Percentiles rank a stretch among this genome's conserved stretches.
Evolutionary conservation across 2,888 invertebrate genomes (phyloP).

Genomic region (Amphipoea oculea): DNA sequence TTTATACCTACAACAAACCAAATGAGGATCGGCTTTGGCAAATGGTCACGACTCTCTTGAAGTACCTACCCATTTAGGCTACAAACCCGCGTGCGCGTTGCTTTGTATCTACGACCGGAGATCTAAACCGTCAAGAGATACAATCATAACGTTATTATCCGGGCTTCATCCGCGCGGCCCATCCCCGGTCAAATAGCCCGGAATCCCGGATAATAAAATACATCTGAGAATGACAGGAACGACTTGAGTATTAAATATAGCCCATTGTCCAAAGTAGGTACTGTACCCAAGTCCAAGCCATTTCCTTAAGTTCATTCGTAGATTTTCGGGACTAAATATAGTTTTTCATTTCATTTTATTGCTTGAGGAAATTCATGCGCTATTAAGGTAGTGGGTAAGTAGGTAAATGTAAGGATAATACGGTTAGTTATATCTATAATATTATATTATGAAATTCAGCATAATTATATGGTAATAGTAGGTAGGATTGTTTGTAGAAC

Average conservation of each 20-base stretch:
- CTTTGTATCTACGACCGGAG: conserved; percentile 13
- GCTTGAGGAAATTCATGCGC: conserved; percentile 1
- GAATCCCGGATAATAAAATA: conserved; percentile 10
- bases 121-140: conserved; percentile 24
- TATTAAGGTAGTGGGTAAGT: not conserved
- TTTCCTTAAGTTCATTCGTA: conserved; percentile 35
- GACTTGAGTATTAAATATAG: conserved; percentile 48
- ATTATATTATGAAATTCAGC: not conserved
- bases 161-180: not conserved
- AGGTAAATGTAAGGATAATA: conserved; percentile 5
- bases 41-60: not conserved
- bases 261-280: conserved; percentile 23
- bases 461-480: not conserved
- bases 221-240: conserved; percentile 51
- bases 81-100: not conserved
- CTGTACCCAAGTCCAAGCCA: conserved; percentile 4
- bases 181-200: conserved; percentile 17
- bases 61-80: not conserved
- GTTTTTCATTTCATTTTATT: conserved; percentile 22
- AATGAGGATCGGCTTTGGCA: not conserved
- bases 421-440: not conserved
- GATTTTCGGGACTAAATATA: conserved; percentile 9
- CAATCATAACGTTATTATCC: conserved; percentile 33
- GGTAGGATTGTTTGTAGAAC: not conserved
- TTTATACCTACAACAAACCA: not conserved